Conservation (phyloP, 1,140 invertebrate species). For the Drosophila littoralis region DNA sequence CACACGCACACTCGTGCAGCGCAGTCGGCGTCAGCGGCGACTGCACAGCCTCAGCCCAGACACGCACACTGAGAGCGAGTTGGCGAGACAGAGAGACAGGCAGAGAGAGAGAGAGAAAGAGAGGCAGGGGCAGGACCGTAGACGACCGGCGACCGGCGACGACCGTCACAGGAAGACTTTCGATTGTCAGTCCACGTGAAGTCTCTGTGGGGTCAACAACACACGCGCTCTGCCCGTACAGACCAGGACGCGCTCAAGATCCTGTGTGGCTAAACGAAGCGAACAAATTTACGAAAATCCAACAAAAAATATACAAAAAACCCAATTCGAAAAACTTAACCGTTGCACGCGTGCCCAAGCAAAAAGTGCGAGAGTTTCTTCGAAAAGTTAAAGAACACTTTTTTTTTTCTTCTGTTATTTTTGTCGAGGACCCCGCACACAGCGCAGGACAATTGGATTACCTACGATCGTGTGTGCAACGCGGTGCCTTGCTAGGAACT, state of each 20-base stretch:
- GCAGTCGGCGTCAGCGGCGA: constrained; percentile 39
- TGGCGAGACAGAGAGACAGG: neutral
- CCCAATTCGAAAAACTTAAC: constrained; percentile 6
- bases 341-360: constrained; percentile 18
- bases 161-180: constrained; percentile 80
- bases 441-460: constrained; percentile 78
- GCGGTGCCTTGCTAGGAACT: constrained; percentile 46
- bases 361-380: constrained; percentile 32
- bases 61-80: constrained; percentile 26
- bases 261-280: constrained; percentile 40
- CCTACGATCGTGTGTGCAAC: constrained; percentile 73
- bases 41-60: constrained; percentile 60
- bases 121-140: constrained; percentile 32
- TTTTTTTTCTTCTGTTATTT: constrained; percentile 13
- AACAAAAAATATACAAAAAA: neutral
- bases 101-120: constrained; percentile 4
- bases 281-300: neutral
- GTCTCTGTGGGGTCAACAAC: constrained; percentile 84
- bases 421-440: constrained; percentile 29
- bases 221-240: constrained; percentile 67
- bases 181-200: constrained; percentile 83
- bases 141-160: constrained; percentile 38
- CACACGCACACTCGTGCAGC: constrained; percentile 15
- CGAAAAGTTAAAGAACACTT: no score
- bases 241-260: constrained; percentile 46